Evolutionary conservation across 2,888 invertebrate species (phyloP), one percentile per base, ranked within the genome.

Genomic region (Caenorhabditis drosophilae): DNA sequence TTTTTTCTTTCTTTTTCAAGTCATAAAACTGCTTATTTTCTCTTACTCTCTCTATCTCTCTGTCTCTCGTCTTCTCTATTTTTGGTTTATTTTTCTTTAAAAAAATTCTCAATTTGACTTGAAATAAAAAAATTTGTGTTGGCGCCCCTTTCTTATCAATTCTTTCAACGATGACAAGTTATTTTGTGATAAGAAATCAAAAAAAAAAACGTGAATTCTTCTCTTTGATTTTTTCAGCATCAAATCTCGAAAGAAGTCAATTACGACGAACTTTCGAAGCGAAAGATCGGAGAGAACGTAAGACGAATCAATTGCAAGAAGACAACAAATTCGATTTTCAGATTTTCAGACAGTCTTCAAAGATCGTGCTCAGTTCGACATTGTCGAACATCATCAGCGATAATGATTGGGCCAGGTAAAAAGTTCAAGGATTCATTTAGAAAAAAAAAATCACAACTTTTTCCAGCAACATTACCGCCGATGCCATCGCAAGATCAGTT

Each of bases 401-500:
- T n/a, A n/a, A 46, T 46, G 46, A 46, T 46, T 46, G n/a, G 18
- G 22, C 26, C 46, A 46, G 45, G 45, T 45, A 22, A 7, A 20
- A 20, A 16, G 18, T 40, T 36, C n/a, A 16, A 42, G 20, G 20
- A 20, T 45, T 2, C 9, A 3, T 27, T 45, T 45, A 6, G 11
- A 20, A 40, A 40, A 40, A 31, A 31, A 31, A 31, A 12, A 12
- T 9, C 27, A 48, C 9, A 48, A 53, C 7, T 36, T n/a, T 15
- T 36, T 36, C n/a, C 42, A 42, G 44, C 56, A 27, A 26, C 49
- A 26, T 12, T 66, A 34, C 71, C 71, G 27, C 63, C 67, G 34
- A 66, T 66, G 45, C 75, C 75, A 6, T 50, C 63, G 2, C 66
- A 75, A n/a, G 75, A 75, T n/a, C 66, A 72, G 38, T 44, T 75